phyloP scores from a whole-genome alignment of 2,797 vertebrate species.

The Sebastes minor region DNA sequence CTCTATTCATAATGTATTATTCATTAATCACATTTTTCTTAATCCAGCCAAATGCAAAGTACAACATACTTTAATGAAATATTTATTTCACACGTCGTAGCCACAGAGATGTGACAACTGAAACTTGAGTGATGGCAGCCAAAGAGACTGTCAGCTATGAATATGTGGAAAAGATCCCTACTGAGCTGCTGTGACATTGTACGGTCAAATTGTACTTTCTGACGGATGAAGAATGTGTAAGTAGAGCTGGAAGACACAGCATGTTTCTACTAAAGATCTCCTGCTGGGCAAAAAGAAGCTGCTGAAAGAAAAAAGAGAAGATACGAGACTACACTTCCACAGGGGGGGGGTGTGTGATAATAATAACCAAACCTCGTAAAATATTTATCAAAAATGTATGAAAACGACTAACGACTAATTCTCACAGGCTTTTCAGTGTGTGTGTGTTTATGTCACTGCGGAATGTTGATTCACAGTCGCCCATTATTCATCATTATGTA shows the following conservation, averaged over 20 bases:
- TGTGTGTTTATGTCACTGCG: constrained; percentile 13
- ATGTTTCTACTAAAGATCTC: background rate
- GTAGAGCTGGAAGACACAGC: background rate
- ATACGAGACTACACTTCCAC: constrained; percentile 2
- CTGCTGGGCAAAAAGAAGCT: constrained; percentile 10
- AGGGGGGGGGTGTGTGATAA: constrained; percentile 2
- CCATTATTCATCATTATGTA: constrained; percentile 52
- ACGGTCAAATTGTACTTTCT: background rate
- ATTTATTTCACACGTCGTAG: background rate
- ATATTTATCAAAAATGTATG: constrained; percentile 43
- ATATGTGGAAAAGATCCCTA: background rate
- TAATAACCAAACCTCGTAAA: constrained; percentile 39
- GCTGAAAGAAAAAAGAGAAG: constrained; percentile 5
- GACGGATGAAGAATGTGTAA: background rate
- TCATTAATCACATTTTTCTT: background rate
- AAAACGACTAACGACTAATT: constrained; percentile 27
- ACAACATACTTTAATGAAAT: background rate
- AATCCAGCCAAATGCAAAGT: background rate
- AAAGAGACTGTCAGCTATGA: background rate
- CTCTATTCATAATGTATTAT: background rate
- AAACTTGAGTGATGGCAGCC: background rate
- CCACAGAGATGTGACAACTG: background rate
- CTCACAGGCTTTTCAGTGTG: constrained; percentile 14
- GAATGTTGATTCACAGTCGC: constrained; percentile 45
- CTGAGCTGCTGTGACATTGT: background rate